Evolutionary conservation across 2,888 invertebrate genomes (phyloP).

Genomic region (Agrotis segetum): DNA sequence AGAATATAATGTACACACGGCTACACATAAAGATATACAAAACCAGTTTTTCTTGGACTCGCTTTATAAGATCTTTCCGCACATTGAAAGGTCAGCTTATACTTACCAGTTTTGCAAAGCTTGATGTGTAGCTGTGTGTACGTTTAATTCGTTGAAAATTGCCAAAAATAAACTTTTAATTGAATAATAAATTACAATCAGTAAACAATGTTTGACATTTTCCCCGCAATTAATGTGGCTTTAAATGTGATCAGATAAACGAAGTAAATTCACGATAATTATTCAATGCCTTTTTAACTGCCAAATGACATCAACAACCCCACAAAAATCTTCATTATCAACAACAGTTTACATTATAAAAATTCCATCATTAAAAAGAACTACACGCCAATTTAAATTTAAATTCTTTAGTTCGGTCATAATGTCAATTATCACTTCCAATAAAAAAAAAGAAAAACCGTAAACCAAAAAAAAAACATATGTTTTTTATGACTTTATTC

Average conservation of each 20-base stretch:
- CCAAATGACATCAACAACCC: conserved; percentile 35
- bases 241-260: conserved; percentile 43
- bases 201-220: conserved; percentile 46
- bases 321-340: conserved; percentile 25
- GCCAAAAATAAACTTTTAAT: background rate
- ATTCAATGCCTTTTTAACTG: conserved; percentile 20
- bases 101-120: too few relatives aligned
- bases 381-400: conserved; percentile 83
- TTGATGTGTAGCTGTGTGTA: background rate
- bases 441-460: conserved; percentile 85
- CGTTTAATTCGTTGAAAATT: background rate
- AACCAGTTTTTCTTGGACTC: too few relatives aligned
- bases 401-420: conserved; percentile 83
- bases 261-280: conserved; percentile 16
- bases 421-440: conserved; percentile 90
- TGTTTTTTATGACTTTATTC: conserved; percentile 87
- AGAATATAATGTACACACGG: too few relatives aligned
- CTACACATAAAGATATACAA: too few relatives aligned
- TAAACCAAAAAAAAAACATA: conserved; percentile 79
- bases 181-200: conserved; percentile 5
- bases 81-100: too few relatives aligned
- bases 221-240: conserved; percentile 1
- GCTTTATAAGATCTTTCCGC: too few relatives aligned
- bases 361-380: conserved; percentile 55
- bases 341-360: conserved; percentile 55